Evolutionary conservation across 1,140 invertebrate species (phyloP), one percentile per base, ranked within the genome.

Genomic region (Drosophila repletoides): DNA sequence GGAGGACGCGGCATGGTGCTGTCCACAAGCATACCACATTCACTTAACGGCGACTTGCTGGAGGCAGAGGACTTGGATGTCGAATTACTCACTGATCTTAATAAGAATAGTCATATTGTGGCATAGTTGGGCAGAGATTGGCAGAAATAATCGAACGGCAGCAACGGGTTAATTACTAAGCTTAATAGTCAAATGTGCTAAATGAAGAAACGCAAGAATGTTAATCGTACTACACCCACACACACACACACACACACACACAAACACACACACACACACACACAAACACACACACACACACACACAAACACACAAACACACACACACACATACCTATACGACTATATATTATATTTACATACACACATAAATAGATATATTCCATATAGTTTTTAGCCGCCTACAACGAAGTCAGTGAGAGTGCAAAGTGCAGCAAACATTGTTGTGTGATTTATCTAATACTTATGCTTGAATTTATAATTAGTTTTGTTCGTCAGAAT

Each of bases 61-160:
- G 88, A 90, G 22, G 72, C 79, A 0, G 88, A 90, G 26, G 88
- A 90, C 66, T 61, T 89, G 28, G 72, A 79, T 51, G 76, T 72
- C 5, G 79, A 90, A 40, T 68, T 90, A 61, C 71, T 90, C 51
- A 90, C 88, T 36, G 88, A 90, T 86, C 67, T 90, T 22, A 89
- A 90, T 66, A 90, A 90, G 43, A 90, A 90, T 77, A 90, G 88
- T 67, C 87, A 90, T 68, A 83, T 89, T 64, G 76, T 90, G 71
- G 88, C 88, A 79, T 90, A 90, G 65, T 61, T 59, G 24, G 21
- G 15, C 49, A 41, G 46, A 36, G 14, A 46, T 60, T 28, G 5
- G 14, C n/a, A 34, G 17, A 31, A n/a, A 26, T 14, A 22, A 49
- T 29, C 36, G n/a, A 52, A 51, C 51, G 46, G 61, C 53, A 68